phyloP scores from a whole-genome alignment of 2,888 invertebrate species.

The Apamea epomidion region DNA sequence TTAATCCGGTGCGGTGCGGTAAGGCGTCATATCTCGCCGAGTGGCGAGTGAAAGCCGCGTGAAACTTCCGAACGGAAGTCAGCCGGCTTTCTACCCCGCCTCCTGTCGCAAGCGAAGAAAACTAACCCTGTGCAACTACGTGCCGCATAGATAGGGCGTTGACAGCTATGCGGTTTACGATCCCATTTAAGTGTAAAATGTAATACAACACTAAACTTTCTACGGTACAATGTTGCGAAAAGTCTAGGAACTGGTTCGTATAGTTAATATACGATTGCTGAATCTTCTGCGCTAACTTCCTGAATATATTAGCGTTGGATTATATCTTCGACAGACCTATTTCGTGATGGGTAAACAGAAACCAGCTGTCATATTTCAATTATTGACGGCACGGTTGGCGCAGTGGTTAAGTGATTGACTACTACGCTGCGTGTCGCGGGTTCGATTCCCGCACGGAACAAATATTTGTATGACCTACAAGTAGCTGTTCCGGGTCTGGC shows the following conservation, averaged over 20 bases:
- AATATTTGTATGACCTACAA: no score
- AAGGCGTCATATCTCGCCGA: slow-evolving; percentile 77
- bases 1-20: slow-evolving; percentile 72
- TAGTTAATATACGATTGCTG: slow-evolving; percentile 34
- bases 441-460: no score
- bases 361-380: slow-evolving; percentile 33
- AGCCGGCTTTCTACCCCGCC: slow-evolving; percentile 88
- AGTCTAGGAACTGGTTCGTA: slow-evolving; percentile 34
- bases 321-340: background rate
- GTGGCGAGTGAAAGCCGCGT: slow-evolving; percentile 86
- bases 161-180: slow-evolving; percentile 67
- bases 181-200: slow-evolving; percentile 64
- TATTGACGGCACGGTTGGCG: no score
- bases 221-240: slow-evolving; percentile 55
- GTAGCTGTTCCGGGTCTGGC: no score
- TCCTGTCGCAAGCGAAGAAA: slow-evolving; percentile 78
- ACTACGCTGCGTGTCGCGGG: no score
- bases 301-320: slow-evolving; percentile 16
- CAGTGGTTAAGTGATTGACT: no score
- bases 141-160: slow-evolving; percentile 65
- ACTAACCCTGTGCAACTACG: slow-evolving; percentile 78
- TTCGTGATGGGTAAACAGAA: background rate
- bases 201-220: slow-evolving; percentile 64
- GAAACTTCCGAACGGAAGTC: slow-evolving; percentile 88
- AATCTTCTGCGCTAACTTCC: slow-evolving; percentile 36